Evolutionary conservation across 2,113 vertebrate genomes (phyloP).

Genomic region (Pygoscelis adeliae): DNA sequence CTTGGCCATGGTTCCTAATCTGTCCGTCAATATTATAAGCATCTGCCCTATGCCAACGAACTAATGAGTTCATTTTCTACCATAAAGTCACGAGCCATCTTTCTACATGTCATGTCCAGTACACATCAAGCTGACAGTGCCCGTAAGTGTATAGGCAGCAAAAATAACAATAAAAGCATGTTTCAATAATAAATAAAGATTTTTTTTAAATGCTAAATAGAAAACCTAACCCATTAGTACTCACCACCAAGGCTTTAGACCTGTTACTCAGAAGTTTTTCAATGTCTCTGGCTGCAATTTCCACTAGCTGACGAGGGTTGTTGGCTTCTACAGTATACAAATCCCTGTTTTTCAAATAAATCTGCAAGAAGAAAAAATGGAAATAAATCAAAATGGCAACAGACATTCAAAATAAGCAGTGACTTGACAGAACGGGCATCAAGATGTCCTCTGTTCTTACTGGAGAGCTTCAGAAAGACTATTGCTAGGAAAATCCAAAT

Average conservation of each 20-base stretch:
- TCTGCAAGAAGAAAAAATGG: constrained; percentile 73
- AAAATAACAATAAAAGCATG: not conserved
- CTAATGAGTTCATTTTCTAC: constrained; percentile 28
- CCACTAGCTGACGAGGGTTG: constrained; percentile 91
- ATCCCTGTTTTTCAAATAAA: constrained; percentile 83
- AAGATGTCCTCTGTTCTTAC: not conserved
- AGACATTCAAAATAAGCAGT: not conserved
- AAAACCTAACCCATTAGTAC: constrained; percentile 15
- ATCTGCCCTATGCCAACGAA: constrained; percentile 23
- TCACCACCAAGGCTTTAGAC: constrained; percentile 92
- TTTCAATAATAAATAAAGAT: not conserved
- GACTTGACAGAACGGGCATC: not conserved
- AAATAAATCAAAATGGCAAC: not conserved
- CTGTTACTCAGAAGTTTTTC: constrained; percentile 93
- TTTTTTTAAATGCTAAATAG: not conserved
- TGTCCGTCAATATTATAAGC: constrained; percentile 12
- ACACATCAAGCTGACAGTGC: not conserved
- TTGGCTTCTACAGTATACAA: constrained; percentile 91
- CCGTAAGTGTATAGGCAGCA: not conserved
- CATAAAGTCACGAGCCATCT: not conserved
- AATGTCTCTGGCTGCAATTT: constrained; percentile 91
- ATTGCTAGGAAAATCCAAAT: not conserved
- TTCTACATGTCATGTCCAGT: not conserved
- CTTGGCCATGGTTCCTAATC: not conserved
- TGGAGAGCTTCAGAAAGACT: not conserved